Evolutionary conservation across 2,113 vertebrate species (phyloP), one percentile per base, ranked within the genome.

Genomic region (Nannospalax galili): DNA sequence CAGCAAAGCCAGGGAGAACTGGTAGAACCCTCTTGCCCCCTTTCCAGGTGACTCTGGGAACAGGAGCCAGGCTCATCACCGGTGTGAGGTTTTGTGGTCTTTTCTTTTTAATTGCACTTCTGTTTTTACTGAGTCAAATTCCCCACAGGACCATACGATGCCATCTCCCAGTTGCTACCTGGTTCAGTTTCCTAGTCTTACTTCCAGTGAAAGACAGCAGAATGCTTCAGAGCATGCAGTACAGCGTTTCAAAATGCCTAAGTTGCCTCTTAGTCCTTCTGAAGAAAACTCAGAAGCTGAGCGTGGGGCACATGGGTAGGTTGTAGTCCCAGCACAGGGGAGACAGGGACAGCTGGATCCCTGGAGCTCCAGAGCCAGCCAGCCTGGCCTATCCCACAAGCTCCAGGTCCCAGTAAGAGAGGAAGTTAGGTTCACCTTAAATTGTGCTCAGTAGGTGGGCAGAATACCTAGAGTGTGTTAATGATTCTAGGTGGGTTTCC

Each of bases 21-120:
- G 2, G 30, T 0, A 10, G 67, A 22, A 35, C 26, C 60, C n/a
- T n/a, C n/a, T n/a, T n/a, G n/a, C n/a, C n/a, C n/a, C n/a, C n/a
- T n/a, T 84, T 8, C 65, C 48, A 5, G 2, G 4, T 26, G 67
- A 37, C 62, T 6, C 20, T 1, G 11, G 32, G 35, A 24, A 11
- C 11, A 16, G 4, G 7, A 72, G n/a, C 24, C 16, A 1, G 0
- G 26, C 9, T 26, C 7, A 0, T 70, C 22, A 2, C 4, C 17
- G 20, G 16, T 20, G 28, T 62, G 37, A 17, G 65, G 16, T 17
- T 48, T 48, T 81, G 52, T 16, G 9, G 24, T 17, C 22, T 30
- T 15, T 73, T 70, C 45, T 67, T 88, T 65, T 35, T 45, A 64
- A 56, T 17, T 62, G 32, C 52, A 14, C 6, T 56, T 56, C 6